Evolutionary conservation across 2,888 invertebrate genomes (phyloP).

Genomic region (Thymelicus sylvestris): DNA sequence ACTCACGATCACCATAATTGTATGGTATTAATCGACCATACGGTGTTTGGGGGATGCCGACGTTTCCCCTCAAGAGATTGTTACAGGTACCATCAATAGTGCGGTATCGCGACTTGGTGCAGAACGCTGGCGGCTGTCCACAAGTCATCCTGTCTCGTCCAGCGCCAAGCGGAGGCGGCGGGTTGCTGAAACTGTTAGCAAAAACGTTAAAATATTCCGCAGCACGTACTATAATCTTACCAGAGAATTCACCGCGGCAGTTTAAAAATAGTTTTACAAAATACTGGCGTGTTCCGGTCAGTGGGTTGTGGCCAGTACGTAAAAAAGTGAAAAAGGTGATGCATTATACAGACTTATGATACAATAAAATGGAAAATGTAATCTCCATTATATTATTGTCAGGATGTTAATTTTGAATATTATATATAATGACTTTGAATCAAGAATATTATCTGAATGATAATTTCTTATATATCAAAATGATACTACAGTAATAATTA

Average conservation of each 20-base stretch:
- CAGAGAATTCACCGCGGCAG: not conserved
- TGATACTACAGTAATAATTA: too few species aligned
- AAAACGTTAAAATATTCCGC: slow-evolving; percentile 7
- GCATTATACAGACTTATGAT: not conserved
- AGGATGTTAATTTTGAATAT: too few species aligned
- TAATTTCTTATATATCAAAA: too few species aligned
- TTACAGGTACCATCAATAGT: slow-evolving; percentile 97
- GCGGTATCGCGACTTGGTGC: slow-evolving; percentile 86
- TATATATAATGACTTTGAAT: too few species aligned
- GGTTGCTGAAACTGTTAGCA: slow-evolving; percentile 70
- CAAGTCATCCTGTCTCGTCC: slow-evolving; percentile 75
- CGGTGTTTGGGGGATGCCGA: slow-evolving; percentile 91
- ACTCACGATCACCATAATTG: slow-evolving; percentile 88
- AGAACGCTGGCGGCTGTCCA: slow-evolving; percentile 75
- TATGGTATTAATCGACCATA: slow-evolving; percentile 87
- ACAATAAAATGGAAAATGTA: not conserved
- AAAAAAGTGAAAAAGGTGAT: not conserved
- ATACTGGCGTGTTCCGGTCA: not conserved
- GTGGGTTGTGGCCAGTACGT: not conserved
- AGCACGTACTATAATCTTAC: not conserved
- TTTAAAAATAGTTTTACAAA: not conserved
- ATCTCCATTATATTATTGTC: too few species aligned
- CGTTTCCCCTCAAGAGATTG: slow-evolving; percentile 91
- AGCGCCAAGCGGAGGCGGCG: slow-evolving; percentile 71
- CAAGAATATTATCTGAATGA: too few species aligned